phyloP scores from a whole-genome alignment of 2,113 vertebrate genomes.

The Uria lomvia region DNA sequence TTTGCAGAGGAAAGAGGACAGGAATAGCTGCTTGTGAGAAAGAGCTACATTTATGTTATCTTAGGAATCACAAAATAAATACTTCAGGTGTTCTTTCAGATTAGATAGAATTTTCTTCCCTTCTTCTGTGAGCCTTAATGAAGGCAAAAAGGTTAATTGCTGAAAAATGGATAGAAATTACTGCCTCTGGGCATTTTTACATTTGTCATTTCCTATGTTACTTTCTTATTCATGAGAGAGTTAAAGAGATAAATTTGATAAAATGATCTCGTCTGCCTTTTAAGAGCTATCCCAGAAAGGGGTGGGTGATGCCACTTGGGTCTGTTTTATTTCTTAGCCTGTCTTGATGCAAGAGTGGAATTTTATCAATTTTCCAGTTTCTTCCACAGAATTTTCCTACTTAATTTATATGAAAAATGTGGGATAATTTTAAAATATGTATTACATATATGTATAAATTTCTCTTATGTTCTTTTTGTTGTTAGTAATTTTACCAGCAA shows the following conservation, averaged over 20 bases:
- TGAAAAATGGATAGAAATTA: constrained; percentile 19
- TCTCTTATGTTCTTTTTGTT: not conserved
- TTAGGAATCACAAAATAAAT: not conserved
- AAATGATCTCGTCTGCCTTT: not conserved
- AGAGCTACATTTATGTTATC: not conserved
- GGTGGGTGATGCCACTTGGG: rapidly evolving
- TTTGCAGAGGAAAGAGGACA: not conserved
- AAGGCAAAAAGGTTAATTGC: constrained; percentile 31
- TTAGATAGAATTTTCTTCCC: not conserved
- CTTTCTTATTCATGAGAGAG: not conserved
- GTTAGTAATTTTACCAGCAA: not conserved
- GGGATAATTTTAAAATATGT: not conserved
- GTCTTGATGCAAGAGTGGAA: not conserved
- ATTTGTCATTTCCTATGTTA: not conserved
- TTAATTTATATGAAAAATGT: not conserved
- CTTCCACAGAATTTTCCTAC: not conserved
- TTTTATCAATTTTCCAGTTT: not conserved
- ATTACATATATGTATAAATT: not conserved
- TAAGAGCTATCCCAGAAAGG: not conserved
- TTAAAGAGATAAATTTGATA: not conserved
- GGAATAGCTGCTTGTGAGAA: not conserved
- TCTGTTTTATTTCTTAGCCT: not conserved
- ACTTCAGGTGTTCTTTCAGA: not conserved
- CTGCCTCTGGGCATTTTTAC: constrained; percentile 1
- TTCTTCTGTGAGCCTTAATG: not conserved